Evolutionary conservation across 2,113 vertebrate genomes (phyloP).

Genomic region (Paratilapia polleni): DNA sequence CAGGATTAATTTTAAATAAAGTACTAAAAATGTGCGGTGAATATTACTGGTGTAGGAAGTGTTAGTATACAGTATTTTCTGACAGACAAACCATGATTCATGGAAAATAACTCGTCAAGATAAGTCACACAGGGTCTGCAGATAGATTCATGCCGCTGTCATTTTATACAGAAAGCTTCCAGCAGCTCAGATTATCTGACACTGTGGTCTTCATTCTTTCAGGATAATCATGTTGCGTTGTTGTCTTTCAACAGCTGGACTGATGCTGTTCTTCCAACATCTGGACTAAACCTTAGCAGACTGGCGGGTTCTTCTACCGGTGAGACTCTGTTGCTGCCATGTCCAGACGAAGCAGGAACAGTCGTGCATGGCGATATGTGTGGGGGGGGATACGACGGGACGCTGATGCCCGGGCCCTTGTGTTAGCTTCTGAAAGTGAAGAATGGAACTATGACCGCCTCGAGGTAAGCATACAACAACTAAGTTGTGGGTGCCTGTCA

Average conservation of each 20-base stretch:
- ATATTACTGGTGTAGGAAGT: not conserved
- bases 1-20: not conserved
- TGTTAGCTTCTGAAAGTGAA: slow-evolving; percentile 77
- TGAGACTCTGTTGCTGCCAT: slow-evolving; percentile 73
- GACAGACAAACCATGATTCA: not conserved
- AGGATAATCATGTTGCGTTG: not conserved
- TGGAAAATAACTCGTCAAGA: not conserved
- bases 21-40: not conserved
- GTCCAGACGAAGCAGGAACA: slow-evolving; percentile 90
- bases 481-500: not conserved
- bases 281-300: slow-evolving; percentile 32
- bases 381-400: slow-evolving; percentile 89
- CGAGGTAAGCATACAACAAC: slow-evolving; percentile 83
- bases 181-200: not conserved
- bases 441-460: slow-evolving; percentile 86
- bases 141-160: not conserved
- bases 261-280: slow-evolving; percentile 39
- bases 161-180: not conserved
- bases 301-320: not conserved
- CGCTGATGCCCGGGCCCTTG: slow-evolving; percentile 79
- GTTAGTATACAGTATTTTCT: not conserved
- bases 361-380: slow-evolving; percentile 91
- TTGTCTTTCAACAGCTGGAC: slow-evolving; percentile 24
- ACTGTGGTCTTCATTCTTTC: not conserved
- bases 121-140: not conserved